phyloP scores from a whole-genome alignment of 1,140 invertebrate species.

The Palaemon carinicauda region DNA sequence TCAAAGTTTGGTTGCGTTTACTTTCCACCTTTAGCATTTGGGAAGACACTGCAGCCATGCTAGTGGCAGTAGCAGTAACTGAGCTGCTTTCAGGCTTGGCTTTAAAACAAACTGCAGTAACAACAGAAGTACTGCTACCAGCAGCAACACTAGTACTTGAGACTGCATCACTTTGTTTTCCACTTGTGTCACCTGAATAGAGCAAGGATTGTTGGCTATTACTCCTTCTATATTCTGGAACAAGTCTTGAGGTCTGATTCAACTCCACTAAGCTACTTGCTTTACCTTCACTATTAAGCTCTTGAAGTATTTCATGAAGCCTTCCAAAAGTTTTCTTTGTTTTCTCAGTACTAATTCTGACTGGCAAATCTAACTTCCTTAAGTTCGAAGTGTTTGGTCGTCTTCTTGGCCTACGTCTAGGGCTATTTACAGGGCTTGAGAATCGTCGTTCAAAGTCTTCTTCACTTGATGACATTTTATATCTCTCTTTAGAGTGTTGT shows the following conservation, averaged over 20 bases:
- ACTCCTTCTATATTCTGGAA: constrained; percentile 19
- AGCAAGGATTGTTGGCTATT: constrained; percentile 38
- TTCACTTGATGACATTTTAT: constrained; percentile 34
- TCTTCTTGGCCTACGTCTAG: constrained; percentile 19
- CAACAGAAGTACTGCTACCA: not conserved
- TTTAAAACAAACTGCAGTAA: constrained; percentile 21
- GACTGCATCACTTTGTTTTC: not conserved
- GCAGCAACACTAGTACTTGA: not conserved
- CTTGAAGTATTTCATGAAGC: constrained; percentile 1
- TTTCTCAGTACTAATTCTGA: not conserved
- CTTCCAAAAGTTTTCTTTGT: not conserved
- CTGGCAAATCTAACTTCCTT: not conserved
- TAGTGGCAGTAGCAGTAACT: not conserved
- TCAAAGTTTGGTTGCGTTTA: too few species aligned
- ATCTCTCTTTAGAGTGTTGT: not conserved
- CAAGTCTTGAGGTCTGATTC: not conserved
- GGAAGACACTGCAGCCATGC: too few species aligned
- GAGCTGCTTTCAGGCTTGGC: constrained; percentile 13
- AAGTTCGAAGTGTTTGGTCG: not conserved
- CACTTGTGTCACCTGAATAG: not conserved
- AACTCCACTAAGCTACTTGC: constrained; percentile 38
- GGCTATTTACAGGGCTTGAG: constrained; percentile 34
- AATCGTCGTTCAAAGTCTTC: constrained; percentile 14
- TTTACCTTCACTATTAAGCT: constrained; percentile 35
- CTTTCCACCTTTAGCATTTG: too few species aligned